Evolutionary conservation across 2,797 vertebrate species (phyloP).

Genomic region (Garrulus glandarius): DNA sequence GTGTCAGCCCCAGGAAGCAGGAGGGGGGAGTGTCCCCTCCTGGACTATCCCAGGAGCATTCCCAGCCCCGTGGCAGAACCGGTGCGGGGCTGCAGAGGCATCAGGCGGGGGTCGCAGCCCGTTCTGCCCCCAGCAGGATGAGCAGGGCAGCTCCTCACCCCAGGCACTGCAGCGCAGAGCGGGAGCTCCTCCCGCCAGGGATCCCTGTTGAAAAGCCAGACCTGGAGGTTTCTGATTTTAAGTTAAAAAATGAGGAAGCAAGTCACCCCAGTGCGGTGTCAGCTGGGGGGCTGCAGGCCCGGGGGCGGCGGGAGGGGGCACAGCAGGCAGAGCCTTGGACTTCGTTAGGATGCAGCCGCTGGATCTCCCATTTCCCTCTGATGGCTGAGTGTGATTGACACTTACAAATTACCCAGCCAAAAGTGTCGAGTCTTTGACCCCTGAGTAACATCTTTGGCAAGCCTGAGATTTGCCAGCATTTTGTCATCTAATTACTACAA

Average conservation of each 20-base stretch:
- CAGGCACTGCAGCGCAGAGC: not conserved
- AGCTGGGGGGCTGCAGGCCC: not conserved
- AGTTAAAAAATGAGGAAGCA: accelerated
- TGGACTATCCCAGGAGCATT: not conserved
- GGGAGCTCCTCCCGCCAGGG: not conserved
- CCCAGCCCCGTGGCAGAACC: not conserved
- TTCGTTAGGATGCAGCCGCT: slow-evolving; percentile 75
- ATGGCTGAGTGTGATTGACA: slow-evolving; percentile 94
- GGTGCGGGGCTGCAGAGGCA: not conserved
- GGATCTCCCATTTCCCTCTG: slow-evolving; percentile 78
- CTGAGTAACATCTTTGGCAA: slow-evolving; percentile 94
- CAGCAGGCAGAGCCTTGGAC: slow-evolving; percentile 20
- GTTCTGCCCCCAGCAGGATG: accelerated
- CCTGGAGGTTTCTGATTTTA: accelerated
- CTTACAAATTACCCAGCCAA: slow-evolving; percentile 99
- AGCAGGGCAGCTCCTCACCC: accelerated
- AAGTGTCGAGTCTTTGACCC: slow-evolving; percentile 97
- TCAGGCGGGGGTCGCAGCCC: not conserved
- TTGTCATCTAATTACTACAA: slow-evolving; percentile 99
- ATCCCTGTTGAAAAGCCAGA: not conserved
- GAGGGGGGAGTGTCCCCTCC: not conserved
- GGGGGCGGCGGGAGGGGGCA: not conserved
- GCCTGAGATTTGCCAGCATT: slow-evolving; percentile 92
- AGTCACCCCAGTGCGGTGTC: accelerated
- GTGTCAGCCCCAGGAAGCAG: not conserved